Conservation (phyloP, 2,888 invertebrate species). For the Drosophila demipolita region DNA sequence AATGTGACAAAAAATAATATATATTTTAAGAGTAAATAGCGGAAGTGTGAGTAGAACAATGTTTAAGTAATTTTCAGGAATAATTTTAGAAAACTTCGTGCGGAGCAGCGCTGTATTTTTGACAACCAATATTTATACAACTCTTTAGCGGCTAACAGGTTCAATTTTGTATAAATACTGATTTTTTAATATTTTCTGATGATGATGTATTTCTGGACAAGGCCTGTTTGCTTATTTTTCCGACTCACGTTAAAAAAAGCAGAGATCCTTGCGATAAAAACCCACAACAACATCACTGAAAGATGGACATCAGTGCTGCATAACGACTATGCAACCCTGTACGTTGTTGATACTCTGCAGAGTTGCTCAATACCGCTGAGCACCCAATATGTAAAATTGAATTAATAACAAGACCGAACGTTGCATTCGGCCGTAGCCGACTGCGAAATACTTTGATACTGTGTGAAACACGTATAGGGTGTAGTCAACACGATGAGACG, state of each 20-base stretch:
- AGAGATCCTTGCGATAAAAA: not conserved
- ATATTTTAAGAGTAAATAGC: not conserved
- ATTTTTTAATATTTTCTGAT: not conserved
- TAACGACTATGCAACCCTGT: not conserved
- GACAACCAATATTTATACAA: not conserved
- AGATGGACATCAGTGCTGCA: slow-evolving; percentile 17
- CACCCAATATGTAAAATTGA: not conserved
- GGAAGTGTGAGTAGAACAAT: not conserved
- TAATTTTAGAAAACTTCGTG: not conserved
- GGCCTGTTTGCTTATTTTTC: not conserved
- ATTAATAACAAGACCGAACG: not conserved
- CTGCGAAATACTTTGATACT: no score
- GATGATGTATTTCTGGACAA: not conserved
- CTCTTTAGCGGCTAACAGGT: not conserved
- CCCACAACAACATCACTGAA: not conserved
- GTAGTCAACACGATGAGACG: no score
- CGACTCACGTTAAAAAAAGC: not conserved
- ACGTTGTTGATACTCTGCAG: not conserved
- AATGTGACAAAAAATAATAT: not conserved
- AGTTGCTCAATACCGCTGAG: not conserved
- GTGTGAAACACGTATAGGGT: no score
- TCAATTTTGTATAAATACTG: not conserved
- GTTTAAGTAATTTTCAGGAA: not conserved
- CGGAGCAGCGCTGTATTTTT: not conserved
- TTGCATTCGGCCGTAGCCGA: no score